phyloP scores from a whole-genome alignment of 2,113 vertebrate species.

The Pygoscelis adeliae region DNA sequence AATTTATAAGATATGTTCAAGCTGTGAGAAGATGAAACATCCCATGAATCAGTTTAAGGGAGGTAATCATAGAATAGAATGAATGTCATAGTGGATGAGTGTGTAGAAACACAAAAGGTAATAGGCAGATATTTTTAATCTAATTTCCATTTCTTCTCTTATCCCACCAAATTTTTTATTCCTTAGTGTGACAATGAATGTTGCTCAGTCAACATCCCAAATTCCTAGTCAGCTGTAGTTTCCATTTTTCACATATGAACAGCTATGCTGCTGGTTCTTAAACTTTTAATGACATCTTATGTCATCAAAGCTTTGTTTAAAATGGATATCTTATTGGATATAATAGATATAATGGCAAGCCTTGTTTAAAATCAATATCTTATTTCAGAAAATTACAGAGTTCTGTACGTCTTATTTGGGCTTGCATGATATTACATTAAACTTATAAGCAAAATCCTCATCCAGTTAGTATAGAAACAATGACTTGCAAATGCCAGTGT shows the following conservation, averaged over 20 bases:
- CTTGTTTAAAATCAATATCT: not conserved
- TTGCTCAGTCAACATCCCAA: not conserved
- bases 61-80: no score
- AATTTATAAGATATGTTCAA: no score
- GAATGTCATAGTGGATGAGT: not conserved
- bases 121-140: not conserved
- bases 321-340: not conserved
- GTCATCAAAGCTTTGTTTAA: not conserved
- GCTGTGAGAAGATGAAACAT: no score
- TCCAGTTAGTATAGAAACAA: not conserved
- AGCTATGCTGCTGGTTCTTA: not conserved
- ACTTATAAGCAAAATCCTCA: not conserved
- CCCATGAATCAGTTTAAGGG: no score
- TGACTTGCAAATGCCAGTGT: not conserved
- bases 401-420: not conserved
- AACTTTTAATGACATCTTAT: not conserved
- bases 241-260: not conserved
- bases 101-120: not conserved
- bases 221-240: not conserved
- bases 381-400: not conserved
- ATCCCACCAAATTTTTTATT: not conserved
- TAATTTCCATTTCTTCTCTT: not conserved
- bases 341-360: not conserved
- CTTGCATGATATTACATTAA: not conserved
- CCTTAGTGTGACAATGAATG: not conserved